Evolutionary conservation across 2,888 invertebrate genomes (phyloP), one percentile per base, ranked within the genome.

Genomic region (Allacma fusca): DNA sequence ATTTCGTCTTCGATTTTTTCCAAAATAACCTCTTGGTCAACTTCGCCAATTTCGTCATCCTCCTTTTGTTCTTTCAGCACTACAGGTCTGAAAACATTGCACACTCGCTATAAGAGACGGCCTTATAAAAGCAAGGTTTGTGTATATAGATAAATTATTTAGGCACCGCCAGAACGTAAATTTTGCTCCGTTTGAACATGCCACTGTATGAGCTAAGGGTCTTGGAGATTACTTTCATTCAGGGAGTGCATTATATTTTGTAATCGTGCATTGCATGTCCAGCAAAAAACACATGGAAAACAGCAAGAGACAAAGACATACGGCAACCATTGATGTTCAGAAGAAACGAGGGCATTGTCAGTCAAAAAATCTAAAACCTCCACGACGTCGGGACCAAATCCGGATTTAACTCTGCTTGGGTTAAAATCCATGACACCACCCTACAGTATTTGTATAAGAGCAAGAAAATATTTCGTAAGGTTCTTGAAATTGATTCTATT

Each of bases 331-430:
- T 89, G 88, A 84, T 94, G 92, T 78, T 91, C 90, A 71, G 89
- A 89, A 2, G 57, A 34, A 23, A 70, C 64, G 24, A 98, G 87
- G 0, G 93, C 96, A 85, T 92, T 91, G 83, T 97, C 93, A 1
- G 96, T 94, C 82, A 98, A 88, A 80, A 91, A 89, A 86, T 96
- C 94, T 43, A 99, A 87, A 71, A 98, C 92, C 86, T 91, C 93
- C 71, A 97, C 91, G 5, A 95, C 96, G 85, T 95, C 92, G 81
- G 95, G 94, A 0, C 98, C 98, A 83, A 91, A 92, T 1, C 98
- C 98, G 87, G 95, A 94, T 86, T 98, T 98, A 7, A 98, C 89
- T 88, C 96, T 96, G 85, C 93, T 95, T 0, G 96, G 92, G 0
- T 96, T 91, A 87, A 97, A 97, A 86, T 97, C 96, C 0, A 95